Conservation (phyloP, 37 sponge, comb jelly and placozoan species). For the Cladorhizidae sp. region DNA sequence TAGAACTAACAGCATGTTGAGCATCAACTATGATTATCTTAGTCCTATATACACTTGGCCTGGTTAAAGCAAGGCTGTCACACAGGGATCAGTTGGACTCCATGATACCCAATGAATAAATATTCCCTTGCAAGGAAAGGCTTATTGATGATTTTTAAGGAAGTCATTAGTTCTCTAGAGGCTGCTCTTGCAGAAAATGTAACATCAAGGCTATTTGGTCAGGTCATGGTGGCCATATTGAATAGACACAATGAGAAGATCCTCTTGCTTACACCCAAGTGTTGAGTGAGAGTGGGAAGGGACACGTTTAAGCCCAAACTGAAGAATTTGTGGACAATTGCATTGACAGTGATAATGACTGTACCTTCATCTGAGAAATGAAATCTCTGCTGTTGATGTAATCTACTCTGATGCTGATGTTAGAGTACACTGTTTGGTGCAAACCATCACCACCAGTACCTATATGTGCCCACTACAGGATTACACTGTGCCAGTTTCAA, state of each 20-base stretch:
- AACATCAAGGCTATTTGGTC: slow-evolving; percentile 39
- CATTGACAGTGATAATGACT: slow-evolving; percentile 28
- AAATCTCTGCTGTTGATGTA: background rate
- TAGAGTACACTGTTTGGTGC: slow-evolving; percentile 12
- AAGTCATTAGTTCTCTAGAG: background rate
- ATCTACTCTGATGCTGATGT: slow-evolving; percentile 37
- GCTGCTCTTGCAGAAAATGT: slow-evolving; percentile 13
- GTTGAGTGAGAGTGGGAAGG: slow-evolving; percentile 3
- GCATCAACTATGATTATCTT: background rate
- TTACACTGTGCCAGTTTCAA: background rate
- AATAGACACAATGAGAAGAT: slow-evolving; percentile 26
- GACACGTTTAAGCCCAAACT: background rate
- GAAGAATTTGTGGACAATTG: background rate
- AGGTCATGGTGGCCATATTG: slow-evolving; percentile 22
- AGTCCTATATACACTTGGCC: slow-evolving; percentile 39
- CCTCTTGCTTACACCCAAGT: background rate
- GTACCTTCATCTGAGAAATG: background rate
- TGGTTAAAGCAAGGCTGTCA: slow-evolving; percentile 47
- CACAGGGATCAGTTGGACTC: slow-evolving; percentile 57
- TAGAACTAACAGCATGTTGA: slow-evolving; percentile 9
- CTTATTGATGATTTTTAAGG: slow-evolving; percentile 12
- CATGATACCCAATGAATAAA: background rate
- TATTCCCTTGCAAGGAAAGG: slow-evolving; percentile 14
- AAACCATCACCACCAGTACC: slow-evolving; percentile 34
- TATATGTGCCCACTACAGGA: slow-evolving; percentile 5